phyloP scores from a whole-genome alignment of 2,888 invertebrate species.

The Frankliniella intonsa region DNA sequence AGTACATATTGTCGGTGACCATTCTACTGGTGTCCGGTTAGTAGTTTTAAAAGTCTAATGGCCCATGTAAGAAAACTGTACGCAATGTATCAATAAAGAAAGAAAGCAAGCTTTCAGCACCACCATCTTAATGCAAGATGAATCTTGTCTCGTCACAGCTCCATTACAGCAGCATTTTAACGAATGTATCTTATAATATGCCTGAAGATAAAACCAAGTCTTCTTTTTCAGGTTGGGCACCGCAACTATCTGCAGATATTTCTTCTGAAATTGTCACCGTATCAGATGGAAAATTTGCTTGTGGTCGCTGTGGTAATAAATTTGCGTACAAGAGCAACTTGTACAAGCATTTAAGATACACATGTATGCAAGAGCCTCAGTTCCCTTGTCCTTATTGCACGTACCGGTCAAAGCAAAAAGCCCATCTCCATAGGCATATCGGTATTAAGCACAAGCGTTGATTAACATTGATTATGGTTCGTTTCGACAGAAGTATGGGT shows the following conservation, averaged over 20 bases:
- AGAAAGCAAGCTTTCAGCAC: no score
- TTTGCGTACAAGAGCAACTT: slow-evolving; percentile 32
- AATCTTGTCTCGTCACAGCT: no score
- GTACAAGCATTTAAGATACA: slow-evolving; percentile 32
- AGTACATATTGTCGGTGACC: no score
- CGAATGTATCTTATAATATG: no score
- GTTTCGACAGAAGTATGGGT: no score
- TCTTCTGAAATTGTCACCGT: not conserved
- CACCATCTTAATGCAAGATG: no score
- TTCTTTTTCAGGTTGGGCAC: not conserved
- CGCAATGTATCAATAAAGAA: no score
- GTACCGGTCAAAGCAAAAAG: slow-evolving; percentile 32
- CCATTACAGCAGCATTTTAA: no score
- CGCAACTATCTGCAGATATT: not conserved
- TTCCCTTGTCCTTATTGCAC: slow-evolving; percentile 30
- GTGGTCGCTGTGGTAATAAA: slow-evolving; percentile 32
- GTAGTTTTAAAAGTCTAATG: no score
- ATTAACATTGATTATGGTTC: no score
- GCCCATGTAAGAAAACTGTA: no score
- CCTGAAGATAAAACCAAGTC: not conserved
- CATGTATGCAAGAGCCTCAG: slow-evolving; percentile 32
- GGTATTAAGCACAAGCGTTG: not conserved
- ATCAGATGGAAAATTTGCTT: slow-evolving; percentile 10
- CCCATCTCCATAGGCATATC: slow-evolving; percentile 31
- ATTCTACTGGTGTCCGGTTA: no score